Conservation (phyloP, 2,888 invertebrate species). For the Parelbella ahira region DNA sequence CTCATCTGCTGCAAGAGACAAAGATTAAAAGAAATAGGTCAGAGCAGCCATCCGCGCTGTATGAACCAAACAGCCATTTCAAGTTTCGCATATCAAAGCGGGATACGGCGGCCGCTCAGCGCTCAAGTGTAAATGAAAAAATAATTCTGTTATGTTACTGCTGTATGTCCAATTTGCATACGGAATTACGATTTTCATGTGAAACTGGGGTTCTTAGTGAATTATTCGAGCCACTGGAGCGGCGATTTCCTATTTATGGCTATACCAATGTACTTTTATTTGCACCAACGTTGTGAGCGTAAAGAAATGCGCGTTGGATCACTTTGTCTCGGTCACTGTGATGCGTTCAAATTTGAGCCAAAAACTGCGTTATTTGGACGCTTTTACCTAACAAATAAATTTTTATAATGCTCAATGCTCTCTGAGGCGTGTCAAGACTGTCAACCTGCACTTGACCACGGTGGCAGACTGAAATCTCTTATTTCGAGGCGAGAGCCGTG, state of each 20-base stretch:
- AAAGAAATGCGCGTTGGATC: constrained; percentile 59
- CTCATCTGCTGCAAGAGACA: constrained; percentile 14
- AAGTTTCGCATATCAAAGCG: constrained; percentile 19
- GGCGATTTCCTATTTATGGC: constrained; percentile 72
- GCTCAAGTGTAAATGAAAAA: constrained; percentile 23
- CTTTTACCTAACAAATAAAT: background rate
- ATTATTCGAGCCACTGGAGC: constrained; percentile 76
- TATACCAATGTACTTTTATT: constrained; percentile 69
- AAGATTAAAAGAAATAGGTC: constrained; percentile 21
- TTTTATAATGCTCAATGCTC: too few relatives aligned
- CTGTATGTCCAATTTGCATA: constrained; percentile 68
- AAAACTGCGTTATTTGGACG: background rate
- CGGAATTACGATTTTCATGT: constrained; percentile 73
- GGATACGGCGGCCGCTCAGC: constrained; percentile 11
- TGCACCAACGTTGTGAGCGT: constrained; percentile 64
- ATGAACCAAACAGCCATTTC: constrained; percentile 11
- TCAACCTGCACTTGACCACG: too few relatives aligned
- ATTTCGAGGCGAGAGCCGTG: too few relatives aligned
- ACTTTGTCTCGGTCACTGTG: constrained; percentile 35
- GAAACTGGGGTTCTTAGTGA: constrained; percentile 65
- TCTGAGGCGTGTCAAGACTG: too few relatives aligned
- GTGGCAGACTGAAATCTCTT: too few relatives aligned
- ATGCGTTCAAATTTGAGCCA: constrained; percentile 21
- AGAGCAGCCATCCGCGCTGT: constrained; percentile 9
- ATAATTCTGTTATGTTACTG: constrained; percentile 38